Evolutionary conservation across 1,140 invertebrate species (phyloP).

Genomic region (Condylostylus longicornis): DNA sequence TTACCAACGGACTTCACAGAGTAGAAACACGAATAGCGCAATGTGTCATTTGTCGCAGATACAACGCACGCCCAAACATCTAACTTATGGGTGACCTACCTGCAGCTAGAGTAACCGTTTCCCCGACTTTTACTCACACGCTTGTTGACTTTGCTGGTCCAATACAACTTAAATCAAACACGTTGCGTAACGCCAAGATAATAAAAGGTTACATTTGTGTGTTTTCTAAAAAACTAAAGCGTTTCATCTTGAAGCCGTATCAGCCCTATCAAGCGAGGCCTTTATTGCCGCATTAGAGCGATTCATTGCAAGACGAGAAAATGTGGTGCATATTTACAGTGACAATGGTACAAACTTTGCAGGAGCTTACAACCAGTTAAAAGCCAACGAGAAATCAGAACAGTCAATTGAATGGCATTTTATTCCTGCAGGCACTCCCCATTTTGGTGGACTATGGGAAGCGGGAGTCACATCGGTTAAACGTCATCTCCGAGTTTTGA

Average conservation of each 20-base stretch:
- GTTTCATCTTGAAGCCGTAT: constrained; percentile 30
- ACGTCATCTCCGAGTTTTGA: constrained; percentile 12
- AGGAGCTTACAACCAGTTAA: constrained; percentile 7
- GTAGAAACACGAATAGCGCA: background rate
- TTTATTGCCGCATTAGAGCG: constrained; percentile 22
- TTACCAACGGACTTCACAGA: background rate
- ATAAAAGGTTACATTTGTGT: constrained; percentile 30
- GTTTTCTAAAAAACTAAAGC: constrained; percentile 30
- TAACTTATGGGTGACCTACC: constrained; percentile 12
- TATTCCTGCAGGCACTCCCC: constrained; percentile 13
- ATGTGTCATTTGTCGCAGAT: background rate
- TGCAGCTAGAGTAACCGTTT: constrained; percentile 10
- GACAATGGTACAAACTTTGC: constrained; percentile 20
- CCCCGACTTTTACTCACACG: constrained; percentile 15
- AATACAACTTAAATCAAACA: constrained; percentile 9
- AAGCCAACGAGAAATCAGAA: background rate
- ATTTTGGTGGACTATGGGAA: constrained; percentile 15
- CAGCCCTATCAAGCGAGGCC: constrained; percentile 21
- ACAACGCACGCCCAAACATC: background rate
- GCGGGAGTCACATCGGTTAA: constrained; percentile 7
- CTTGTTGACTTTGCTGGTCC: constrained; percentile 25
- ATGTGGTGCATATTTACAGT: constrained; percentile 8
- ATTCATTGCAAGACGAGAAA: constrained; percentile 20
- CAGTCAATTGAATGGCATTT: no score
- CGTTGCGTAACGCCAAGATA: constrained; percentile 8